phyloP scores from a whole-genome alignment of 2,113 vertebrate genomes.

The Alces alces region DNA sequence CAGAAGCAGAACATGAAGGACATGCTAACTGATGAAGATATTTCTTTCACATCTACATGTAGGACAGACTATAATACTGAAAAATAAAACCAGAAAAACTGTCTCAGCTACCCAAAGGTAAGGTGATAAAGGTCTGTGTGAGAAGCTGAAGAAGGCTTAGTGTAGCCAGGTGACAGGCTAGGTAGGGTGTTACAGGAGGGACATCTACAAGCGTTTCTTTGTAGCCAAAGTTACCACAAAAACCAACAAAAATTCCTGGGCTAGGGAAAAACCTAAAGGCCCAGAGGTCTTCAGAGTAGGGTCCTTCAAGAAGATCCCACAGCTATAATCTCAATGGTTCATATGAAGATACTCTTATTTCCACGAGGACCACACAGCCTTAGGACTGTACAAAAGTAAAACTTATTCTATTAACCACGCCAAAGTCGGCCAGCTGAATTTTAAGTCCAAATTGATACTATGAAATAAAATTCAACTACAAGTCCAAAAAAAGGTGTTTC shows the following conservation, averaged over 20 bases:
- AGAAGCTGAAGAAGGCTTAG: not conserved
- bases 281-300: not conserved
- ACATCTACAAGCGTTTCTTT: not conserved
- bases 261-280: not conserved
- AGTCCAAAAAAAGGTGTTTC: conserved; percentile 12
- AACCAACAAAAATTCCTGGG: not conserved
- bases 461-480: not conserved
- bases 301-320: not conserved
- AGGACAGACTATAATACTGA: not conserved
- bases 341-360: not conserved
- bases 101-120: not conserved
- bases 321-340: not conserved
- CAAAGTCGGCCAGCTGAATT: not conserved
- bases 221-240: not conserved
- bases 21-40: not conserved
- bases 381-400: not conserved
- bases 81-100: conserved; percentile 14
- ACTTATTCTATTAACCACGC: not conserved
- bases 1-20: not conserved
- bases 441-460: not conserved
- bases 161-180: not conserved
- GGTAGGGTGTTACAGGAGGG: not conserved
- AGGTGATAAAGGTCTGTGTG: not conserved
- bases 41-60: not conserved
- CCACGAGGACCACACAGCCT: not conserved